A percentile compares a stretch with the other conserved stretches of the same genome.
Conservation (phyloP, 2,797 vertebrate species). For the Bradypodion pumilum region DNA sequence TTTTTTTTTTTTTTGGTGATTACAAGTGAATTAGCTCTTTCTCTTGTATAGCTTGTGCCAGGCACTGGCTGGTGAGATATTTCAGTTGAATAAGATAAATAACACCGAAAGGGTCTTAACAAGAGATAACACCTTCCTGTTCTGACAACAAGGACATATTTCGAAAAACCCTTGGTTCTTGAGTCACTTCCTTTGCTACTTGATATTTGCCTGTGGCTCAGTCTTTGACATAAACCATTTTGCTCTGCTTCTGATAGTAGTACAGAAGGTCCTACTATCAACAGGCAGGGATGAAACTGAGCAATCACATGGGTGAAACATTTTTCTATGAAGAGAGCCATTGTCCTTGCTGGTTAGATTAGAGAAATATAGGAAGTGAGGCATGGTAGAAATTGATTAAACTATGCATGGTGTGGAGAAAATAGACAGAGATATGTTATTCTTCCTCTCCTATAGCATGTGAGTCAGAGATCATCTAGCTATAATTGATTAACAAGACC, state of each 20-base stretch:
- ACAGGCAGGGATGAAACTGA: conserved; percentile 17
- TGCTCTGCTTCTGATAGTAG: conserved; percentile 37
- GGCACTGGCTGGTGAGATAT: not conserved
- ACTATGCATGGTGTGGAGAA: not conserved
- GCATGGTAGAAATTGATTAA: not conserved
- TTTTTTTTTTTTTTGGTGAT: not conserved
- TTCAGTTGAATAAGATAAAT: conserved; percentile 27
- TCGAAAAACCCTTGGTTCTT: not conserved
- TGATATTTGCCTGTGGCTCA: conserved; percentile 38
- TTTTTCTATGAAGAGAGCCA: not conserved
- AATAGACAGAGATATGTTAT: not conserved
- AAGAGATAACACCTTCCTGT: conserved; percentile 25
- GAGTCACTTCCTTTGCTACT: conserved; percentile 46
- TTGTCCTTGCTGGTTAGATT: not conserved
- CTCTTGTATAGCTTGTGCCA: not conserved
- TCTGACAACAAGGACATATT: not conserved
- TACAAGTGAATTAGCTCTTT: not conserved
- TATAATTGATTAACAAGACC: not conserved
- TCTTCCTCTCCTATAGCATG: not conserved
- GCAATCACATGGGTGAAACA: not conserved
- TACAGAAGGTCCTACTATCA: no score
- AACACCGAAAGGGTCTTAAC: conserved; percentile 6
- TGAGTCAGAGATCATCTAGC: no score
- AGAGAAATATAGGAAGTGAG: not conserved
- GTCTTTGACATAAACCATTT: conserved; percentile 49